These are phyloP conservation scores for Larimichthys crocea DNA, from an alignment of 2,113 vertebrate species.

Conservation along the genomic window DNA sequence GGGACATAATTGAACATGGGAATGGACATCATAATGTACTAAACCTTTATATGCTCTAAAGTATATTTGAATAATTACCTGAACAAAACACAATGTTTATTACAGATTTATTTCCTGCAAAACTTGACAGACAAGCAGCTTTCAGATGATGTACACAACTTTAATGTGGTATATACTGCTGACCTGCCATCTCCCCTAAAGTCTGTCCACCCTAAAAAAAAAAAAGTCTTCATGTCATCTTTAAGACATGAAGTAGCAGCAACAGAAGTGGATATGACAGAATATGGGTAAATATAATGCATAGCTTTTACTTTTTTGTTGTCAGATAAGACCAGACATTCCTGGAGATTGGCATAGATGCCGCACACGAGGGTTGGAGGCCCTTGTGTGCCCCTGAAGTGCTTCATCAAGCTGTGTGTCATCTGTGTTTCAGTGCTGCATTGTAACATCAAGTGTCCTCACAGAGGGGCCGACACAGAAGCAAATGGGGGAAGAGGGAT, in stretches of 20 bases:
- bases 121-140: too few relatives aligned
- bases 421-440: conserved; percentile 17
- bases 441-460: conserved; percentile 41
- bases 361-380: neutral
- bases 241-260: neutral
- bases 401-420: conserved; percentile 15
- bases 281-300: neutral
- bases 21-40: too few relatives aligned
- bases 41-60: too few relatives aligned
- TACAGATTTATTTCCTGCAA: too few relatives aligned
- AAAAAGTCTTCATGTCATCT: too few relatives aligned
- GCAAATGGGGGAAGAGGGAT: conserved; percentile 8
- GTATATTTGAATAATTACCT: too few relatives aligned
- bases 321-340: conserved; percentile 1
- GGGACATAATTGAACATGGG: too few relatives aligned
- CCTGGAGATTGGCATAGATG: neutral
- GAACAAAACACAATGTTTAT: too few relatives aligned
- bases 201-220: too few relatives aligned
- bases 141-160: too few relatives aligned
- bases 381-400: conserved; percentile 3
- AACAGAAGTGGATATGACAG: neutral
- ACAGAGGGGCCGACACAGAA: conserved; percentile 31
- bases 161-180: too few relatives aligned
- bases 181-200: too few relatives aligned
- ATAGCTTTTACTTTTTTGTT: neutral